A percentile compares a stretch with the other conserved stretches of the same genome.
Conservation (phyloP, 2,888 invertebrate genomes). For the Seira sanloemensis region DNA sequence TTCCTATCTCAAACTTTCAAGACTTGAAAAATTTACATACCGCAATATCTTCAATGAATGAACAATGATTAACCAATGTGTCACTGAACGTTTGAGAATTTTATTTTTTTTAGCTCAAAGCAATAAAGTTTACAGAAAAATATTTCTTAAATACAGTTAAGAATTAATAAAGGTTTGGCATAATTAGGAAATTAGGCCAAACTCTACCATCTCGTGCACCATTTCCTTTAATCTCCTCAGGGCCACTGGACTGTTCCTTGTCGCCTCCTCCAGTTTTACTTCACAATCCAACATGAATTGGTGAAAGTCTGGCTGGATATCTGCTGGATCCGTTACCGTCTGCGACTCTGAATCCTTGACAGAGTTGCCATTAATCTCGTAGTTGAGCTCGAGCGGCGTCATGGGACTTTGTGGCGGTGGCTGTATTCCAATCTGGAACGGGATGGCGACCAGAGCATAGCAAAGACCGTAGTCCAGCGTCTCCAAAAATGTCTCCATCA, state of each 20-base stretch:
- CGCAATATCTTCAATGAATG: not conserved
- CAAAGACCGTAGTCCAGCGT: conserved; percentile 26
- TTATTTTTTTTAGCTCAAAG: not conserved
- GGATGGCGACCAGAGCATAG: conserved; percentile 17
- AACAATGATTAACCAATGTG: not conserved
- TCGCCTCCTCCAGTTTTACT: not conserved
- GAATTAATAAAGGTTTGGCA: not conserved
- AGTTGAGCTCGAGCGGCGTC: conserved; percentile 5
- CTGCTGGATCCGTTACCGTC: no score
- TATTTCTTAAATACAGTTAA: no score
- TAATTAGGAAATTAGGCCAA: conserved; percentile 9
- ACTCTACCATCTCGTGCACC: conserved; percentile 31
- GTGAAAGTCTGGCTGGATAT: not conserved
- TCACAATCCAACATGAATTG: not conserved
- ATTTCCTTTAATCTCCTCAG: conserved; percentile 9
- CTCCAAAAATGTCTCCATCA: conserved; percentile 8
- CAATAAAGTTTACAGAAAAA: not conserved
- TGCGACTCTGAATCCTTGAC: no score
- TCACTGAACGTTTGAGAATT: not conserved
- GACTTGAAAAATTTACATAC: not conserved
- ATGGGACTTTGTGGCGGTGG: conserved; percentile 16
- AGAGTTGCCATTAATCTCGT: not conserved
- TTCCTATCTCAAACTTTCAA: not conserved
- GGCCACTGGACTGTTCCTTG: conserved; percentile 14
- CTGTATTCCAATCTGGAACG: conserved; percentile 29